Base-by-base conservation (phyloP, 2,888 invertebrate genomes). In the Agrypnus murinus region DNA sequence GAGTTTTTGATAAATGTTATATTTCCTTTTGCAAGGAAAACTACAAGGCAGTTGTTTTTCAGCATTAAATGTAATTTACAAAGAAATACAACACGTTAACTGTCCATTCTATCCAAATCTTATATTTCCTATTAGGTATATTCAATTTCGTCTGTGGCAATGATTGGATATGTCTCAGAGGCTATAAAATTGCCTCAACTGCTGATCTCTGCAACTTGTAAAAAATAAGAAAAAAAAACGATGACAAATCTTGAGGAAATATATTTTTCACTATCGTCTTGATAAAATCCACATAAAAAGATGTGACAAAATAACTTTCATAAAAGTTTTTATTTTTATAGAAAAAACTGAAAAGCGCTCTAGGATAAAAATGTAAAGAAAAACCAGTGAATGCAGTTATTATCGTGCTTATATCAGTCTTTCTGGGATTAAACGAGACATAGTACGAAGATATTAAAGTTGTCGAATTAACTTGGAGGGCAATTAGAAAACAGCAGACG, bases 401-500 rank as follows among this genome's bases (percentile, higher is more conserved):
- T 25, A 50, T 32, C 6, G 3, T 36, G 36, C 55, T 36, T 55
- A 55, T 55, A 36, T 36, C 19, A 9, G 38, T 25, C 2, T 55
- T 38, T 34, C 19, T 15, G 0, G 8, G 55, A 55, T 55, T 55
- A 36, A 36, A 55, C 36, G 17, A 34, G 38, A 34, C 36, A 55
- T 15, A 55, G 17, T 17, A 5, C 15, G 55, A 14, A 36, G 55
- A 34, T 17, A 36, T 36, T 55, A 55, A 17, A 2, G 34, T n/a
- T 17, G 15, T 15, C 2, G 55, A 55, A 36, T 55, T 55, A 55
- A 36, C 34, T 55, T 36, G 36, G 14, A 55, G 31, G 17, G 55
- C 36, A 55, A 55, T 55, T 55, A 36, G 55, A 55, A 55, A 55
- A 36, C 38, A 55, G 36, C 34, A 55, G 55, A 36, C 38, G 38